A percentile compares a stretch with the other conserved stretches of the same genome.
Evolutionary conservation across 2,888 invertebrate genomes (phyloP).

Genomic region (Drosophila helvetica): DNA sequence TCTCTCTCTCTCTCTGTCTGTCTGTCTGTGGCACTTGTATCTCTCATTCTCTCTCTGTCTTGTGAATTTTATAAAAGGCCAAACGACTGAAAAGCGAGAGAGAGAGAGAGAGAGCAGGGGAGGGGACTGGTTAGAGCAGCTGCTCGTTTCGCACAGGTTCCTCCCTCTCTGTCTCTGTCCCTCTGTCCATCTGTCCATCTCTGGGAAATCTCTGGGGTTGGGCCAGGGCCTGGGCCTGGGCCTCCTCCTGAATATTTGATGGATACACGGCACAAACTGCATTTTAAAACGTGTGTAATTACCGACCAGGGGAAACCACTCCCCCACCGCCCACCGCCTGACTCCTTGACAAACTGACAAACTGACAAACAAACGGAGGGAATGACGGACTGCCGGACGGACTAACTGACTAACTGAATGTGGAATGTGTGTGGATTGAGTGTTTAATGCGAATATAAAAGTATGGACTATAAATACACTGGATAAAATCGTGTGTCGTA

Average conservation of each 20-base stretch:
- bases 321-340: slow-evolving; percentile 56
- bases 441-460: slow-evolving; percentile 11
- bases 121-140: slow-evolving; percentile 10
- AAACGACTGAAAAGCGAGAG: slow-evolving; percentile 13
- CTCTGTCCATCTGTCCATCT: neutral
- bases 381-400: neutral
- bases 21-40: neutral
- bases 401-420: neutral
- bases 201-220: neutral
- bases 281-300: slow-evolving; percentile 63
- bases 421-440: neutral
- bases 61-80: slow-evolving; percentile 48
- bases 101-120: too few relatives aligned
- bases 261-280: slow-evolving; percentile 38
- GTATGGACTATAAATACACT: slow-evolving; percentile 36
- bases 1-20: slow-evolving; percentile 15
- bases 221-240: slow-evolving; percentile 6
- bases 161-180: neutral
- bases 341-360: slow-evolving; percentile 18
- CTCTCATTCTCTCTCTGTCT: slow-evolving; percentile 24
- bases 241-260: slow-evolving; percentile 37
- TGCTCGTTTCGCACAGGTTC: slow-evolving; percentile 6
- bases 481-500: slow-evolving; percentile 23
- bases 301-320: slow-evolving; percentile 57
- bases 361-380: slow-evolving; percentile 24